Conservation (phyloP, 1,140 invertebrate species). For the Pomacea maculata region DNA sequence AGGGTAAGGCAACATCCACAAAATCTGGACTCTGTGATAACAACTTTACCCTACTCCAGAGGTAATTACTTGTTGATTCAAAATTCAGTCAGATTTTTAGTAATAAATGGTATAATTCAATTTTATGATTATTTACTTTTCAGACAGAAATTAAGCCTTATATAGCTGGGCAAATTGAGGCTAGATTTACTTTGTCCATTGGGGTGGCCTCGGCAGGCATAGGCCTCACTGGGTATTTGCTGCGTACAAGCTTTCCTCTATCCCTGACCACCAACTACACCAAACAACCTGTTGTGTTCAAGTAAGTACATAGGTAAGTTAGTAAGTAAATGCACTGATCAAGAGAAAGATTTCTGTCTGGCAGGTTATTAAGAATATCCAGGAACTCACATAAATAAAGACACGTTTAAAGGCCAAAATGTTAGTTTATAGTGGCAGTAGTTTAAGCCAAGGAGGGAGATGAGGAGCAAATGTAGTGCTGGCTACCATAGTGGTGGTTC, state of each 20-base stretch:
- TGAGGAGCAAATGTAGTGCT: background rate
- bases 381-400: background rate
- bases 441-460: background rate
- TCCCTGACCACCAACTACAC: slow-evolving; percentile 12
- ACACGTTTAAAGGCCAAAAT: background rate
- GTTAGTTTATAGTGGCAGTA: background rate
- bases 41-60: background rate
- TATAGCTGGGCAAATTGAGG: background rate
- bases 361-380: background rate
- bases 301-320: slow-evolving; percentile 9
- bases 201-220: background rate
- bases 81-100: no score
- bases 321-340: background rate
- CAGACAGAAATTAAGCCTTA: background rate
- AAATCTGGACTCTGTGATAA: background rate
- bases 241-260: slow-evolving; percentile 20
- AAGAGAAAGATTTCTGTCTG: background rate
- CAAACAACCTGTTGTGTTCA: slow-evolving; percentile 16
- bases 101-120: background rate
- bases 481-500: background rate
- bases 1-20: no score
- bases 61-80: no score
- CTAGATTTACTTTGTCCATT: slow-evolving; percentile 2
- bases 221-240: slow-evolving; percentile 7
- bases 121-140: background rate